phyloP scores from a whole-genome alignment of 2,888 invertebrate genomes.

The Thymelicus acteon region DNA sequence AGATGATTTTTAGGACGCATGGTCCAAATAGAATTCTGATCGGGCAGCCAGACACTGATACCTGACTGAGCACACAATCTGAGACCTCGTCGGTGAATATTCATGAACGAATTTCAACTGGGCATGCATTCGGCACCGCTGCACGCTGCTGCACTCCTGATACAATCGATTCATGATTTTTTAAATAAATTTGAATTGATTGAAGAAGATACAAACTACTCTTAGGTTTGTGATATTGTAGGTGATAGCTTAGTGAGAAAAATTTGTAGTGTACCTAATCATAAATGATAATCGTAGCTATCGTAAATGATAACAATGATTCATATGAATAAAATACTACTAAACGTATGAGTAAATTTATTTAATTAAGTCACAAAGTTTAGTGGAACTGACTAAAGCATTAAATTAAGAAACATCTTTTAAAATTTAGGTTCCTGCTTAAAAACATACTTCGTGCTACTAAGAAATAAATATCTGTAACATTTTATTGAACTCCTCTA shows the following conservation, averaged over 20 bases:
- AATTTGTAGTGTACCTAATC: too few relatives aligned
- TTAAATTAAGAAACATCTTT: too few relatives aligned
- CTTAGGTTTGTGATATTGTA: too few relatives aligned
- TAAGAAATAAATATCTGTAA: background rate
- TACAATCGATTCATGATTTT: background rate
- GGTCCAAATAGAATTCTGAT: background rate
- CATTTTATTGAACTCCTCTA: background rate
- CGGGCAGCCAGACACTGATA: slow-evolving; percentile 15
- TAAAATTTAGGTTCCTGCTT: too few relatives aligned
- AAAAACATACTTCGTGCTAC: too few relatives aligned
- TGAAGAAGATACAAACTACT: background rate
- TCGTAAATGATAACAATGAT: too few relatives aligned
- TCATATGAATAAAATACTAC: too few relatives aligned
- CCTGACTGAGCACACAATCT: slow-evolving; percentile 19
- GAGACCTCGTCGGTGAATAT: slow-evolving; percentile 22
- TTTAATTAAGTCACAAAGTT: too few relatives aligned
- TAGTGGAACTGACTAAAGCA: too few relatives aligned
- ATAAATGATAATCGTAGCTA: too few relatives aligned
- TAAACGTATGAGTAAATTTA: too few relatives aligned
- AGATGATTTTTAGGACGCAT: background rate
- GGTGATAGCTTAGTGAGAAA: too few relatives aligned
- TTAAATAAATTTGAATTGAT: background rate
- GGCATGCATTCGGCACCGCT: background rate
- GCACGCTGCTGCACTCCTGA: background rate
- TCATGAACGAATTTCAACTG: slow-evolving; percentile 25